Conservation (phyloP, 2,797 vertebrate genomes). For the Pseudotriccus pelzelni region DNA sequence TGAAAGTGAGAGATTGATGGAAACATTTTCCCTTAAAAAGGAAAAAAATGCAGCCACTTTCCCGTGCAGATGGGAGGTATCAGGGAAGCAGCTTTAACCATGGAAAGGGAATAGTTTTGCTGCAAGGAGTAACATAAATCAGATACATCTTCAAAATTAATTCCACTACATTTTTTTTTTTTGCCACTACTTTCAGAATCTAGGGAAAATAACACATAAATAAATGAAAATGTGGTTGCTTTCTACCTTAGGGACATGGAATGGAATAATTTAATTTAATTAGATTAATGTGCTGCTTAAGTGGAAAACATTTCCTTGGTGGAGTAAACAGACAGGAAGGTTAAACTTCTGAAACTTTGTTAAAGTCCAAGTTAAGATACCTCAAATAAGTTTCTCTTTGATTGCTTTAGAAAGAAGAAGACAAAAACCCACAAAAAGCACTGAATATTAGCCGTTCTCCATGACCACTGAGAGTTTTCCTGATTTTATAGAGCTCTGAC, state of each 20-base stretch:
- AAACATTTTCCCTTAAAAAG: neutral
- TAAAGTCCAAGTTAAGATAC: neutral
- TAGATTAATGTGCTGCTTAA: conserved; percentile 19
- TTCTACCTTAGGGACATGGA: conserved; percentile 22
- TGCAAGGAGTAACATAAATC: conserved; percentile 51
- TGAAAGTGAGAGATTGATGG: neutral
- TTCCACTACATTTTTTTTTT: neutral
- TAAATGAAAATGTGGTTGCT: conserved; percentile 19
- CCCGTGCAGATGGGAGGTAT: conserved; percentile 17
- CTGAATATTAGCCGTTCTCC: neutral
- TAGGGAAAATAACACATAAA: conserved; percentile 34
- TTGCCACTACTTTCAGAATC: conserved; percentile 1
- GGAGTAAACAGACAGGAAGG: neutral
- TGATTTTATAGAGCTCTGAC: neutral
- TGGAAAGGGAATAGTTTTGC: conserved; percentile 27
- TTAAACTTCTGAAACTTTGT: neutral
- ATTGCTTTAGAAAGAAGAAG: neutral
- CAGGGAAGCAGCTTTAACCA: conserved; percentile 8
- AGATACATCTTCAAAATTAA: conserved; percentile 51
- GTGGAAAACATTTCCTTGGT: conserved; percentile 21
- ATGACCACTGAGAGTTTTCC: neutral
- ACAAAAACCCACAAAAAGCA: neutral
- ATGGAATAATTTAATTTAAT: conserved; percentile 49
- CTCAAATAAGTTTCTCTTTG: neutral
- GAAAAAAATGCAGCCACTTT: neutral